Conservation (phyloP, 1,140 invertebrate species). For the Delia radicum region DNA sequence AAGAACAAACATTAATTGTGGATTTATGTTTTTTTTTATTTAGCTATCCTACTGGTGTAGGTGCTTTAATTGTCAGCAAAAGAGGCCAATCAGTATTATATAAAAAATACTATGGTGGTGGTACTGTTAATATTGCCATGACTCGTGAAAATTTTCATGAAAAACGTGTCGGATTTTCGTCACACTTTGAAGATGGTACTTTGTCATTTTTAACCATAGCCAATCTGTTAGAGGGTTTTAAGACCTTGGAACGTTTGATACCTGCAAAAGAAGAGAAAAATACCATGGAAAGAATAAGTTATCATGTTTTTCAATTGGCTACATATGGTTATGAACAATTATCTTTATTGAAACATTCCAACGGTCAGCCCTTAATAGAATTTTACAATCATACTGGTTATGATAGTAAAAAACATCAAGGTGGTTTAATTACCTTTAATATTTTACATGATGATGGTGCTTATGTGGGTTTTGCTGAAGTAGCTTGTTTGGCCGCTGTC, state of each 20-base stretch:
- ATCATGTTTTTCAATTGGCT: constrained; percentile 77
- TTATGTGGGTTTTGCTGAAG: constrained; percentile 86
- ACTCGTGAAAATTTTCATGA: constrained; percentile 70
- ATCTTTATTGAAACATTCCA: constrained; percentile 67
- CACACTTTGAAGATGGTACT: constrained; percentile 94
- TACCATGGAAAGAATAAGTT: constrained; percentile 67
- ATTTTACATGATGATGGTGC: constrained; percentile 72
- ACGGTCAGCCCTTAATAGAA: constrained; percentile 67
- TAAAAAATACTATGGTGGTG: constrained; percentile 88
- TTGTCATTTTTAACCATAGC: constrained; percentile 84
- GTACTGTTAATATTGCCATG: constrained; percentile 81
- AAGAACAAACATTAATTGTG: not conserved
- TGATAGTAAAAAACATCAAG: constrained; percentile 67
- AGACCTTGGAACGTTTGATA: constrained; percentile 64
- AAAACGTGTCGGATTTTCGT: constrained; percentile 65
- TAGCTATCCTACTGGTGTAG: constrained; percentile 86
- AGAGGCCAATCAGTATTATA: constrained; percentile 64
- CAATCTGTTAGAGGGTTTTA: constrained; percentile 79
- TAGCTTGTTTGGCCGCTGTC: constrained; percentile 84
- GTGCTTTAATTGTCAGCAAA: constrained; percentile 81
- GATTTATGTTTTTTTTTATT: not conserved
- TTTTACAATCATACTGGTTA: constrained; percentile 77
- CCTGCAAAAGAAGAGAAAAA: constrained; percentile 57
- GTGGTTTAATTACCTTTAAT: constrained; percentile 88
- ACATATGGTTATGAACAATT: constrained; percentile 71